These are phyloP conservation scores for Rhynchomys soricoides DNA, from an alignment of 2,113 vertebrate species.

Conservation along the genomic window DNA sequence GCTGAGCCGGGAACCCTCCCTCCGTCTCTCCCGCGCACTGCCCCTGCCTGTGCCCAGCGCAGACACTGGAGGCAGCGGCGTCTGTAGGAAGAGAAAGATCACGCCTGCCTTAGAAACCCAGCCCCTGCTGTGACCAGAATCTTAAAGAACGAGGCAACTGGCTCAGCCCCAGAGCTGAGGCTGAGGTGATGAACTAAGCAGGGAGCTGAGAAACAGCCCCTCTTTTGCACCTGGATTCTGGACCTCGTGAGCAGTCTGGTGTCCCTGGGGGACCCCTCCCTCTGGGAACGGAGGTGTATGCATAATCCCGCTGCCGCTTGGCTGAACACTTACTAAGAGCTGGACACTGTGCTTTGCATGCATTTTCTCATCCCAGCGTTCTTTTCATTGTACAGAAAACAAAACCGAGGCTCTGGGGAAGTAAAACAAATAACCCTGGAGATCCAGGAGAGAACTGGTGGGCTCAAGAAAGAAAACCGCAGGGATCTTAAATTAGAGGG, in stretches of 20 bases:
- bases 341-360: neutral
- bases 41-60: conserved; percentile 50
- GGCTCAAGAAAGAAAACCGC: neutral
- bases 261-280: neutral
- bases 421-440: neutral
- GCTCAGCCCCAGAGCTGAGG: conserved; percentile 58
- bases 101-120: conserved; percentile 76
- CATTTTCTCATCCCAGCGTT: conserved; percentile 34
- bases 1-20: neutral
- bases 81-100: conserved; percentile 74
- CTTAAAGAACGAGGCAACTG: conserved; percentile 78
- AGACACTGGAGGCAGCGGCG: conserved; percentile 34
- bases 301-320: conserved; percentile 8
- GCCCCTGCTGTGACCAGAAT: conserved; percentile 80
- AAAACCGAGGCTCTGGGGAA: conserved; percentile 22
- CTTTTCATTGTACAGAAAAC: conserved; percentile 46
- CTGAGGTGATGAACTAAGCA: conserved; percentile 53
- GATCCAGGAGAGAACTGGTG: neutral
- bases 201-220: conserved; percentile 64
- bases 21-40: neutral
- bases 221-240: neutral
- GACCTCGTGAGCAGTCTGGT: neutral
- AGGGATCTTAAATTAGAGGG: neutral
- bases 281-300: neutral
- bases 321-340: neutral